Conservation (phyloP, 2,113 vertebrate genomes). For the Microcebus murinus region DNA sequence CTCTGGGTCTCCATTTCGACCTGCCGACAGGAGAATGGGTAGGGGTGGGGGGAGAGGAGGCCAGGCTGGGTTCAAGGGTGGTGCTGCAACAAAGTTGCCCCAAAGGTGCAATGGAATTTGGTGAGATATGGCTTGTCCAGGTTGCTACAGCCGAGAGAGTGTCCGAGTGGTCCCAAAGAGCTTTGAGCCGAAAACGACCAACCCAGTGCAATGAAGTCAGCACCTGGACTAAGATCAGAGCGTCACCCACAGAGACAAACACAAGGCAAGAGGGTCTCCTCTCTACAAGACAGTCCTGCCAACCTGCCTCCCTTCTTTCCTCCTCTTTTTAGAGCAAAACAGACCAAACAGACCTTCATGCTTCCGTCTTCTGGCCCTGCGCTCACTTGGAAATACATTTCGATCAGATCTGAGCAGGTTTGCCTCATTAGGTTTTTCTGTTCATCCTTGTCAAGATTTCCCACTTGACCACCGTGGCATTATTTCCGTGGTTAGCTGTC, state of each 20-base stretch:
- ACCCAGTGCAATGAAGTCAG: not conserved
- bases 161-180: not conserved
- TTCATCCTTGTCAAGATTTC: constrained; percentile 51
- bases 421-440: constrained; percentile 51
- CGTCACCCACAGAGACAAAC: not conserved
- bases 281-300: not conserved
- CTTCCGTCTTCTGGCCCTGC: not conserved
- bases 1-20: not conserved
- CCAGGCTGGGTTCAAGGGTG: not conserved
- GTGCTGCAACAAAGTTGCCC: not conserved
- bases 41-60: not conserved
- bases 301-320: not conserved
- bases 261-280: not conserved
- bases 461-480: not conserved
- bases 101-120: not conserved
- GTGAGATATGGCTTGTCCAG: not conserved
- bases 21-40: not conserved
- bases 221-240: not conserved
- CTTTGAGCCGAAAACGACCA: not conserved
- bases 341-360: not conserved
- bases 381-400: not conserved
- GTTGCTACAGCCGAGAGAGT: not conserved
- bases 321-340: not conserved
- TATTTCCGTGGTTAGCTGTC: constrained; percentile 9
- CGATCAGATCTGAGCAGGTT: not conserved